Evolutionary conservation across 2,888 invertebrate species (phyloP).

Genomic region (Melikaiella ostensackeni): DNA sequence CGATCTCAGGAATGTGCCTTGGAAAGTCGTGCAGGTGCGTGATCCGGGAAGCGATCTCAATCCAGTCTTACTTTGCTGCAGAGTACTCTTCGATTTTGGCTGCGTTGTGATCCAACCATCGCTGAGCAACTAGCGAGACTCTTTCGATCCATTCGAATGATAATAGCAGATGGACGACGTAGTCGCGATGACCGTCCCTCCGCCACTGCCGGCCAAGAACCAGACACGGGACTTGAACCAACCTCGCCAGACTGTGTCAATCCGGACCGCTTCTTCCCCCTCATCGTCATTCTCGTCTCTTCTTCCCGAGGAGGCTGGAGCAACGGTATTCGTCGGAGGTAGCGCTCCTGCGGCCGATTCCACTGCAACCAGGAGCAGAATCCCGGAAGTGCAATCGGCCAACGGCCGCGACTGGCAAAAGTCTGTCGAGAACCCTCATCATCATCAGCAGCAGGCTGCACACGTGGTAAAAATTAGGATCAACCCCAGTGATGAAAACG

Average conservation of each 20-base stretch:
- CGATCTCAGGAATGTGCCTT: slow-evolving; percentile 50
- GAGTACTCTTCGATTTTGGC: neutral
- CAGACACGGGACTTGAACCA: slow-evolving; percentile 60
- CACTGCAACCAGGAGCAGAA: slow-evolving; percentile 70
- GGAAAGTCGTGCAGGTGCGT: slow-evolving; percentile 53
- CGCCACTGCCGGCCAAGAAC: slow-evolving; percentile 63
- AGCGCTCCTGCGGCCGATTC: slow-evolving; percentile 63
- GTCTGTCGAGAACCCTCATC: slow-evolving; percentile 53
- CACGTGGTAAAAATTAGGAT: slow-evolving; percentile 87
- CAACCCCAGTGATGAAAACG: slow-evolving; percentile 80
- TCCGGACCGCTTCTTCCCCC: slow-evolving; percentile 68
- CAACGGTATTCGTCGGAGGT: slow-evolving; percentile 78
- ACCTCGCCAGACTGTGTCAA: slow-evolving; percentile 69
- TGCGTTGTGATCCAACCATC: neutral
- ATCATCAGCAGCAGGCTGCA: slow-evolving; percentile 58
- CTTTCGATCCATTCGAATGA: slow-evolving; percentile 46
- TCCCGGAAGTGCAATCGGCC: slow-evolving; percentile 69
- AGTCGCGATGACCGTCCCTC: slow-evolving; percentile 69
- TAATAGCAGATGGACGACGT: slow-evolving; percentile 63
- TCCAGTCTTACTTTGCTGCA: neutral
- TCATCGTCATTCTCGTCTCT: slow-evolving; percentile 56
- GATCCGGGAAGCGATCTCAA: slow-evolving; percentile 45
- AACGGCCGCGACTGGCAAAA: slow-evolving; percentile 63
- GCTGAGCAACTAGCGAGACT: too few relatives aligned
- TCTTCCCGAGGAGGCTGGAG: slow-evolving; percentile 68